A percentile compares a stretch with the other conserved stretches of the same genome.
Evolutionary conservation across 2,888 invertebrate species (phyloP).

Genomic region (Cybosia mesomella): DNA sequence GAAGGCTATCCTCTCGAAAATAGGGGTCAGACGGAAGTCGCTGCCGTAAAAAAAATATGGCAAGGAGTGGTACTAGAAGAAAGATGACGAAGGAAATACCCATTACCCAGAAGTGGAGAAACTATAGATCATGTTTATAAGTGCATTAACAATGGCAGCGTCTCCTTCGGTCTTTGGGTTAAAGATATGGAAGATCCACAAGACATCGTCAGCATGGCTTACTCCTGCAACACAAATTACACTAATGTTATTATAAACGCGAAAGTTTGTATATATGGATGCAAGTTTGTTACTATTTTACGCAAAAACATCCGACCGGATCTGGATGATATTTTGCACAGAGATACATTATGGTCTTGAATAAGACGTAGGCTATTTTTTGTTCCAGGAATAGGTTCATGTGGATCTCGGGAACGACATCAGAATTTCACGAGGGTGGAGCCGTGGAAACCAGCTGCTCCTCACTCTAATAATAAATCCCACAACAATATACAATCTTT

Average conservation of each 20-base stretch:
- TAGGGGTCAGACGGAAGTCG: neutral
- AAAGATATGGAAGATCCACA: constrained; percentile 76
- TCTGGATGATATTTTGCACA: too few species aligned
- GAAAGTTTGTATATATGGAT: too few species aligned
- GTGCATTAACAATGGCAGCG: constrained; percentile 77
- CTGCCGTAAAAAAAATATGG: neutral
- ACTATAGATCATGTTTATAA: constrained; percentile 85
- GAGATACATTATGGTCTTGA: too few species aligned
- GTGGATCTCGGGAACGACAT: too few species aligned
- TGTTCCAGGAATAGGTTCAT: too few species aligned
- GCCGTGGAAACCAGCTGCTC: too few species aligned
- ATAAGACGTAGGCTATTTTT: too few species aligned
- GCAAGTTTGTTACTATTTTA: too few species aligned
- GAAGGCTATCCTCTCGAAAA: neutral
- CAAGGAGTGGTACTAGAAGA: neutral
- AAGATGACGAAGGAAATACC: neutral
- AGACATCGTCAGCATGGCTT: constrained; percentile 88
- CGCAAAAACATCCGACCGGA: too few species aligned
- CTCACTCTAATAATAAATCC: too few species aligned
- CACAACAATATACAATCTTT: too few species aligned
- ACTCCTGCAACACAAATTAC: constrained; percentile 78
- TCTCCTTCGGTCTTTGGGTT: constrained; percentile 68
- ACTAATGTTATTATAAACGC: neutral
- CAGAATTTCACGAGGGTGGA: too few species aligned
- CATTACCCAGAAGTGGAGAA: constrained; percentile 88